These are phyloP conservation scores for Serranus cabrilla DNA, from an alignment of 2,797 vertebrate genomes.

Conservation along the genomic window DNA sequence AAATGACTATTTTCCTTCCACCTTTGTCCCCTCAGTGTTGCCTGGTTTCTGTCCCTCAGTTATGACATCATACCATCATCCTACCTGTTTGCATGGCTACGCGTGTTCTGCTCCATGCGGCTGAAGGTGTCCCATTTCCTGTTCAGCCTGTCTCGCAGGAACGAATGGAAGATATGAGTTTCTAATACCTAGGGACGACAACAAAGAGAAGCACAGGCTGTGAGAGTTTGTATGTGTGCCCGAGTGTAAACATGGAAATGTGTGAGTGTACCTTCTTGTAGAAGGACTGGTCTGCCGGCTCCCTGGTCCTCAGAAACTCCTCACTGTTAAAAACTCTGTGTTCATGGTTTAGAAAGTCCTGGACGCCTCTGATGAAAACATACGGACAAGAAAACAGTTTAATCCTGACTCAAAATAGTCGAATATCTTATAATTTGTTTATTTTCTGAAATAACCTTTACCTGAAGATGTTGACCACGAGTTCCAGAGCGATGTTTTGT, in stretches of 20 bases:
- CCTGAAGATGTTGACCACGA: constrained; percentile 95
- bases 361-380: constrained; percentile 87
- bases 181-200: constrained; percentile 89
- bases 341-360: constrained; percentile 94
- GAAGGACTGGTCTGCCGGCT: constrained; percentile 88
- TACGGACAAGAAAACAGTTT: not conserved
- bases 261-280: constrained; percentile 89
- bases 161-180: constrained; percentile 96
- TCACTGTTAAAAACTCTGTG: constrained; percentile 97
- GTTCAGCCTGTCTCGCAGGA: constrained; percentile 94
- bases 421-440: not conserved
- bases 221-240: constrained; percentile 13
- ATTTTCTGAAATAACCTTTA: constrained; percentile 47
- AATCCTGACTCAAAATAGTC: not conserved
- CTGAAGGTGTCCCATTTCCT: constrained; percentile 92
- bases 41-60: not conserved
- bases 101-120: constrained; percentile 88
- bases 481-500: constrained; percentile 89
- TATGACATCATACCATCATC: constrained; percentile 70
- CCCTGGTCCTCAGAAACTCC: constrained; percentile 93
- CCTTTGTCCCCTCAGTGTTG: not conserved
- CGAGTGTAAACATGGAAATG: not conserved
- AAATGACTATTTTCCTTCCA: not conserved
- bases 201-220: constrained; percentile 23
- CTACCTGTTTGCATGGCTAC: constrained; percentile 89